phyloP scores from a whole-genome alignment of 2,888 invertebrate genomes.

The Pachliopta kotzebuea region DNA sequence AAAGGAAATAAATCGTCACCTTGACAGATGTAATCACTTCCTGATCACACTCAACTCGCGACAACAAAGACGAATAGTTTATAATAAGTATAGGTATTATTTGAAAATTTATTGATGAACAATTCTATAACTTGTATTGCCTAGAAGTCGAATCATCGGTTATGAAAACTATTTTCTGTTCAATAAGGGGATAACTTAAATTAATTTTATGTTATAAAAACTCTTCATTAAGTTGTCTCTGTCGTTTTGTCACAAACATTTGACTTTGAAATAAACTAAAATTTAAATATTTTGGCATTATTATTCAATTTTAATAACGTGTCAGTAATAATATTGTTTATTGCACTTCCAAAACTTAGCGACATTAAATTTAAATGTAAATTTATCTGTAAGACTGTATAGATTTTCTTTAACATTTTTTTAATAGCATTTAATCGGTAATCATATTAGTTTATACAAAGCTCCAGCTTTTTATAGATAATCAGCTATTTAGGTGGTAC shows the following conservation, averaged over 20 bases:
- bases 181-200: not conserved
- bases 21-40: constrained; percentile 1
- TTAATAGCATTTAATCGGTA: no score
- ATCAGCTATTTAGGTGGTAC: no score
- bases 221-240: not conserved
- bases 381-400: no score
- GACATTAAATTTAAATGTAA: no score
- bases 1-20: not conserved
- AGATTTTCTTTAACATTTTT: no score
- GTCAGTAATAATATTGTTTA: no score
- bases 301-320: no score
- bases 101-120: not conserved
- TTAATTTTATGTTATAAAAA: not conserved
- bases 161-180: not conserved
- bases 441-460: no score
- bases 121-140: not conserved
- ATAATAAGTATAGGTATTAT: not conserved
- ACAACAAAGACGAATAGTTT: not conserved
- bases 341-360: no score
- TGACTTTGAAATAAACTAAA: not conserved
- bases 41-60: not conserved
- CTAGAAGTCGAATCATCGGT: not conserved
- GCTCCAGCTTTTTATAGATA: no score
- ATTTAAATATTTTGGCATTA: no score
- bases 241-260: not conserved